Evolutionary conservation across 1,140 invertebrate genomes (phyloP).

Genomic region (Drosophila malerkotliana): DNA sequence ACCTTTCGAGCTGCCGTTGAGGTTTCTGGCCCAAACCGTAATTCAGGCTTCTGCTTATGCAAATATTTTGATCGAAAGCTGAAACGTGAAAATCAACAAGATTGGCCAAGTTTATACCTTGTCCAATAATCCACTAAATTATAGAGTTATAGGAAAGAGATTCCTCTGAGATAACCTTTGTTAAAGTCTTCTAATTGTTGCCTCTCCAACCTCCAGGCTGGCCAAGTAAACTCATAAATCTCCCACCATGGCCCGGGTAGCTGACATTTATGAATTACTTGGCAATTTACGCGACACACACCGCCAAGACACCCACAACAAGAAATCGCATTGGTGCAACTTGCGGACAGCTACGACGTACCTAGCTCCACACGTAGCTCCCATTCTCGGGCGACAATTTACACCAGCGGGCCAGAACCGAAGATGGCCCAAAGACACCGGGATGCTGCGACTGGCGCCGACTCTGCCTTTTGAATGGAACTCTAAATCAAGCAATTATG

Average conservation of each 20-base stretch:
- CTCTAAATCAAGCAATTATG: conserved; percentile 82
- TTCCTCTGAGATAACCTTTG: neutral
- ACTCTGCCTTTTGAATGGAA: conserved; percentile 62
- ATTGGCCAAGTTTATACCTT: neutral
- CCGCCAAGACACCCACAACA: conserved; percentile 63
- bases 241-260: conserved; percentile 11
- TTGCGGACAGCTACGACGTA: neutral
- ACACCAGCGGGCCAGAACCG: conserved; percentile 41
- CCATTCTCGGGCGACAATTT: conserved; percentile 59
- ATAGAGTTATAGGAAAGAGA: neutral
- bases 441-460: conserved; percentile 64
- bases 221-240: conserved; percentile 63
- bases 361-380: conserved; percentile 30
- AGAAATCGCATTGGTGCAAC: neutral
- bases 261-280: conserved; percentile 81
- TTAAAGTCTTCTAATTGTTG: conserved; percentile 58
- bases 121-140: neutral
- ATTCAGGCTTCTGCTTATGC: conserved; percentile 70
- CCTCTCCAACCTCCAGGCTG: neutral
- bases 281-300: conserved; percentile 76
- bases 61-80: conserved; percentile 68
- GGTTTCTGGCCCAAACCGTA: conserved; percentile 56
- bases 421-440: neutral
- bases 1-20: conserved; percentile 1
- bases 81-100: conserved; percentile 38